Evolutionary conservation across 2,113 vertebrate species (phyloP).

Genomic region (Cinclus mexicanus): DNA sequence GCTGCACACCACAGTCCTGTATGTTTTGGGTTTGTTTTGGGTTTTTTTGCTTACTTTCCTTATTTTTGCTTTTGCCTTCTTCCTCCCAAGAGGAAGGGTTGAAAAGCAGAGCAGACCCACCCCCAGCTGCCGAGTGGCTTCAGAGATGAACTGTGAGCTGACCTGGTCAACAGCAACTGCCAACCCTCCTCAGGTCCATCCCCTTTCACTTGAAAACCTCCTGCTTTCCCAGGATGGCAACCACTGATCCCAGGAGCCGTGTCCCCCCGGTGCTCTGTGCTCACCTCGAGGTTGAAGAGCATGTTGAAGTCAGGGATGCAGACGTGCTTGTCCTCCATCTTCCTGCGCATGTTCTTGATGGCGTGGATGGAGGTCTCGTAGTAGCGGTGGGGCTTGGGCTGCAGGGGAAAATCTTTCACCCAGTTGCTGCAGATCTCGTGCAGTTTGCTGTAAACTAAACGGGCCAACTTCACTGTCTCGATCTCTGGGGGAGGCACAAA

Average conservation of each 20-base stretch:
- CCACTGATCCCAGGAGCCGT: rapidly evolving
- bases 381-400: conserved; percentile 86
- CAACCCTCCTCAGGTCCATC: background rate
- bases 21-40: background rate
- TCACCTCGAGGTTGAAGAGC: conserved; percentile 95
- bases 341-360: conserved; percentile 99
- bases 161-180: background rate
- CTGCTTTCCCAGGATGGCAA: background rate
- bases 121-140: background rate
- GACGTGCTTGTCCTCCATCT: conserved; percentile 98
- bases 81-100: background rate
- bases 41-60: background rate
- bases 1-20: background rate
- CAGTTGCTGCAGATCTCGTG: conserved; percentile 91
- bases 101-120: background rate
- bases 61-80: background rate
- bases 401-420: conserved; percentile 92
- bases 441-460: conserved; percentile 88
- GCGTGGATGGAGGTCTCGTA: conserved; percentile 98
- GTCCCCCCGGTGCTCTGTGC: background rate
- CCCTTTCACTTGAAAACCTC: background rate
- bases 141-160: background rate
- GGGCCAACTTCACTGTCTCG: conserved; percentile 89
- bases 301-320: conserved; percentile 98
- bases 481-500: conserved; percentile 81